Evolutionary conservation across 2,888 invertebrate genomes (phyloP), one percentile per base, ranked within the genome.

Genomic region (Melikaiella ostensackeni): DNA sequence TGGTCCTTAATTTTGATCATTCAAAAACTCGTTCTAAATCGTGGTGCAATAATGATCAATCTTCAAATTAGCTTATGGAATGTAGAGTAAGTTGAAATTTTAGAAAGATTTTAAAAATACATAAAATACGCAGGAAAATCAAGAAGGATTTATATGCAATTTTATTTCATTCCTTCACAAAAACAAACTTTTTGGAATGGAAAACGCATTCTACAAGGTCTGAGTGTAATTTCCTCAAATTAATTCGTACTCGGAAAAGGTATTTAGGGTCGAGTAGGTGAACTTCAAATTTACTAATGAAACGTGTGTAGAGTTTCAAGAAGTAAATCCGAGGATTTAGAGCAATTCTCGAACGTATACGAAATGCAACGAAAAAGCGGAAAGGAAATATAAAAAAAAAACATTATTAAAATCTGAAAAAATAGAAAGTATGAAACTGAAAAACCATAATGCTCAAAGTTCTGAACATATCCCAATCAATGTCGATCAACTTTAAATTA

Each of bases 251-350:
- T 46, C 46, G 27, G 66, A 46, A 46, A 46, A 46, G 42, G 46
- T 30, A 46, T 66, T 66, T 27, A 27, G 24, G 27, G 46, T 42
- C 19, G 46, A 66, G 46, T n/a, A 46, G 27, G 46, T 19, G 42
- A 42, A 46, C 19, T 19, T 46, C 42, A 66, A 46, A 46, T 66
- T 66, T 46, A 46, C 42, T 24, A 79, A 81, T 81, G 78, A 79
- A 55, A 55, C 21, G 21, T 21, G 21, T 21, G 55, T 55, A 55
- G 55, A 55, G 21, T 55, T 55, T 55, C 21, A 55, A 55, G 55
- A 55, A 21, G 21, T 9, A 21, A 55, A 55, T 55, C 21, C 21
- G 2, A 55, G 55, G n/a, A 21, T 55, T 50, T 55, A 55, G 4
- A 55, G 9, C 21, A 55, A 55, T 55, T n/a, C 21, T 21, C 55